Evolutionary conservation across 2,113 vertebrate species (phyloP), one percentile per base, ranked within the genome.

Genomic region (Anser brachyrhynchus): DNA sequence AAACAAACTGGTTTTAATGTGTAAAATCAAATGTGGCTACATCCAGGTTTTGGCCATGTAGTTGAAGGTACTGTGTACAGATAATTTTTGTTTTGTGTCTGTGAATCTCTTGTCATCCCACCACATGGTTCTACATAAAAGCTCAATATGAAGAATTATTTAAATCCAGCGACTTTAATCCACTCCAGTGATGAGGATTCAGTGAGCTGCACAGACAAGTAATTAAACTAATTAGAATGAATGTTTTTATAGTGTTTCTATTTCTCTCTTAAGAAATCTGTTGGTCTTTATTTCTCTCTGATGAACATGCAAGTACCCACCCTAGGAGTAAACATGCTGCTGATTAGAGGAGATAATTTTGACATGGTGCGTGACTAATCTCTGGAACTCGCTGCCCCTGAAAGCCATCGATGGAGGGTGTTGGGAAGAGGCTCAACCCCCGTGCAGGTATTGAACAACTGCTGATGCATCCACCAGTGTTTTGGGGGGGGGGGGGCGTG

Each of bases 151-250:
- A 86, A 89, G 76, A 94, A 82, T 85, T 84, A 70, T 64, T 94
- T 93, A 33, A 82, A 92, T 82, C 76, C 31, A 62, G 54, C 72
- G 18, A 77, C 64, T 95, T 87, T 70, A 95, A 85, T 96, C 70
- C 78, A 90, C 58, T 66, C 59, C 54, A 58, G 0, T 76, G 62
- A 89, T 75, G 58, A 84, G 86, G 70, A 87, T 82, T 90, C 88
- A 75, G 9, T 77, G 21, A 93, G 83, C 83, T 87, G 39, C 80
- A 41, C 73, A 90, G 83, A 72, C 35, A 95, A 84, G 88, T 84
- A 94, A 92, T 96, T 92, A 93, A 93, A 90, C 79, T 96, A 89
- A 88, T 75, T 87, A 89, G 86, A 96, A 90, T 76, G 26, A 89
- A 84, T 89, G 49, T 79, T 95, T 92, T 92, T 73, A 66, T 93